These are phyloP conservation scores for Seira musarum DNA, from an alignment of 2,888 invertebrate species.

Conservation along the genomic window DNA sequence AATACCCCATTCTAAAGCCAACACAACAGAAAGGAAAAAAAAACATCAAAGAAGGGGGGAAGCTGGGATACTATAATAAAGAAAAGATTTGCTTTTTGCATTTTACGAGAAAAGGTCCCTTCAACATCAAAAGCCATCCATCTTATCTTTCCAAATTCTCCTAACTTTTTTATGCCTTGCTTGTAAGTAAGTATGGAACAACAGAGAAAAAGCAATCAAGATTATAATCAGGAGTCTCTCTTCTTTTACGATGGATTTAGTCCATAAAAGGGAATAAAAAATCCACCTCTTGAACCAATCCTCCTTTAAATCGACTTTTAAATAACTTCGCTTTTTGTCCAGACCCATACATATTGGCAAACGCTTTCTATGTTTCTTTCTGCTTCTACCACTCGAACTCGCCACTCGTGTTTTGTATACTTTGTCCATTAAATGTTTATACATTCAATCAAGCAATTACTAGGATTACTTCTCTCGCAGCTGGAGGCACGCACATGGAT, in stretches of 20 bases:
- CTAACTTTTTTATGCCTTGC: background rate
- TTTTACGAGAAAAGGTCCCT: background rate
- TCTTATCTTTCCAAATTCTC: slow-evolving; percentile 26
- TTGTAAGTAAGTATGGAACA: background rate
- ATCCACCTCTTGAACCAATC: background rate
- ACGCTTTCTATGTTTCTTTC: no score
- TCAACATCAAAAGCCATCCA: slow-evolving; percentile 32
- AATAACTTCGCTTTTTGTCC: background rate
- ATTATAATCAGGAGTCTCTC: slow-evolving; percentile 33
- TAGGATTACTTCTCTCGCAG: slow-evolving; percentile 12
- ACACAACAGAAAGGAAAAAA: no score
- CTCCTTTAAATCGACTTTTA: background rate
- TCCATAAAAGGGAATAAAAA: background rate
- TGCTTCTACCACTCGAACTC: no score
- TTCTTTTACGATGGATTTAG: background rate
- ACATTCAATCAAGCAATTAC: slow-evolving; percentile 25
- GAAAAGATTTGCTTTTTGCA: background rate
- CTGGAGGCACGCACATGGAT: background rate
- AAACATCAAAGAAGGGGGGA: background rate
- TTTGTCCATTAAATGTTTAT: background rate
- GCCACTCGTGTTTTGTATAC: background rate
- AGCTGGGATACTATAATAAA: background rate
- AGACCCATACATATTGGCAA: no score
- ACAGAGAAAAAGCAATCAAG: slow-evolving; percentile 32
- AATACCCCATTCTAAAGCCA: no score